These are phyloP conservation scores for Hetaerina titia DNA, from an alignment of 2,888 invertebrate genomes.

Conservation along the genomic window DNA sequence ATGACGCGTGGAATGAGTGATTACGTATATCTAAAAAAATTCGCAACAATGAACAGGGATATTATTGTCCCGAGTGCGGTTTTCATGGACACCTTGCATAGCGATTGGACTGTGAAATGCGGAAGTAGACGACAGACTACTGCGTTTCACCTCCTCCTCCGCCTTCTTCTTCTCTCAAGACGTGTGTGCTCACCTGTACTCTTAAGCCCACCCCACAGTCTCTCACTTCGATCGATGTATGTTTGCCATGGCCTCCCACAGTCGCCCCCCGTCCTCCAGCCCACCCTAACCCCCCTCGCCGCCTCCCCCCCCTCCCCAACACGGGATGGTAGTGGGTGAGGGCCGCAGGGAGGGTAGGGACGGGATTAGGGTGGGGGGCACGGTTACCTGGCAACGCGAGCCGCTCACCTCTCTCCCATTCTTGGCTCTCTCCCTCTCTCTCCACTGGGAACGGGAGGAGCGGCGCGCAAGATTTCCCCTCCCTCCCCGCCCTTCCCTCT, in stretches of 20 bases:
- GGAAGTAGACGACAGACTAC: too few species aligned
- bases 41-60: too few species aligned
- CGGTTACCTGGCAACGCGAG: conserved; percentile 19
- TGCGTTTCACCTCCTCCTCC: background rate
- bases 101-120: too few species aligned
- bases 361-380: background rate
- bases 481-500: background rate
- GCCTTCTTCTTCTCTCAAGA: too few species aligned
- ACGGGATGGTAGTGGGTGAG: background rate
- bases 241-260: background rate
- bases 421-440: background rate
- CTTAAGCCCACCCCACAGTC: background rate
- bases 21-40: too few species aligned
- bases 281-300: background rate
- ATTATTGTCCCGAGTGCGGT: too few species aligned
- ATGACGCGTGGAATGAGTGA: too few species aligned
- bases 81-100: too few species aligned
- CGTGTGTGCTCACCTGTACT: background rate
- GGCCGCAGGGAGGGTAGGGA: background rate
- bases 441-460: background rate
- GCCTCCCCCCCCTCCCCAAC: background rate
- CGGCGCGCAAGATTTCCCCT: background rate
- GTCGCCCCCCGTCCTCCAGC: background rate
- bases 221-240: background rate
- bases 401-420: background rate